Percentiles rank a stretch among this genome's conserved stretches.
phyloP scores from a whole-genome alignment of 2,888 invertebrate species.

The Apodemia zela region DNA sequence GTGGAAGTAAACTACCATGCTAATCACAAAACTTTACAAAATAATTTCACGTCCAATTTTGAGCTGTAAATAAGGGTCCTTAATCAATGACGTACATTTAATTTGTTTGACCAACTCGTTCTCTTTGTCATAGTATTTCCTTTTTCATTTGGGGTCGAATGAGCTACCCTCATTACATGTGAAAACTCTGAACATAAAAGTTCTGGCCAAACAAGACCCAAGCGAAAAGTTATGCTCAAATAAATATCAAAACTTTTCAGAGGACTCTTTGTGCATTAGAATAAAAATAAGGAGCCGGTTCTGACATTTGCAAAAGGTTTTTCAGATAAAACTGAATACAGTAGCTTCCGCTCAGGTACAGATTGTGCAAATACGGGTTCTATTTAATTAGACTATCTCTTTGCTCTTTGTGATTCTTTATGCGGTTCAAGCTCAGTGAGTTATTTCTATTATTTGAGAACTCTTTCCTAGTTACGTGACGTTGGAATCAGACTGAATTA shows the following conservation, averaged over 20 bases:
- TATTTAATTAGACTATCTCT: conserved; percentile 15
- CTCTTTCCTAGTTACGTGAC: neutral
- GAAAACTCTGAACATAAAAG: conserved; percentile 25
- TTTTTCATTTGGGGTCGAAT: conserved; percentile 17
- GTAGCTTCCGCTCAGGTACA: conserved; percentile 13
- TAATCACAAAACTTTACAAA: neutral
- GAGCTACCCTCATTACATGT: conserved; percentile 28
- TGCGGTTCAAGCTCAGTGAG: conserved; percentile 6
- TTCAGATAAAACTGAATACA: conserved; percentile 14
- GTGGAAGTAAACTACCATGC: neutral
- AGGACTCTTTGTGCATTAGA: conserved; percentile 18
- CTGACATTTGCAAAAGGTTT: conserved; percentile 15
- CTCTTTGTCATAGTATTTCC: conserved; percentile 13
- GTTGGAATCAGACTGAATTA: neutral
- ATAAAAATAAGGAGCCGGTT: conserved; percentile 12
- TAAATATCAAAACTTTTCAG: conserved; percentile 25
- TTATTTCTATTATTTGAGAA: conserved; percentile 6
- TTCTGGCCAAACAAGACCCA: conserved; percentile 21
- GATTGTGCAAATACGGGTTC: conserved; percentile 14
- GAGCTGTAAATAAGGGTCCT: conserved; percentile 14
- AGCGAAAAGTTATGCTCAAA: conserved; percentile 28
- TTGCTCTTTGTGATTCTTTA: conserved; percentile 12
- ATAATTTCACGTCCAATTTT: conserved; percentile 9
- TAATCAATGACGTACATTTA: conserved; percentile 9
- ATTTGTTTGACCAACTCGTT: conserved; percentile 16